Base-by-base conservation (phyloP, 2,888 invertebrate genomes). In the Diplazon laetatorius region DNA sequence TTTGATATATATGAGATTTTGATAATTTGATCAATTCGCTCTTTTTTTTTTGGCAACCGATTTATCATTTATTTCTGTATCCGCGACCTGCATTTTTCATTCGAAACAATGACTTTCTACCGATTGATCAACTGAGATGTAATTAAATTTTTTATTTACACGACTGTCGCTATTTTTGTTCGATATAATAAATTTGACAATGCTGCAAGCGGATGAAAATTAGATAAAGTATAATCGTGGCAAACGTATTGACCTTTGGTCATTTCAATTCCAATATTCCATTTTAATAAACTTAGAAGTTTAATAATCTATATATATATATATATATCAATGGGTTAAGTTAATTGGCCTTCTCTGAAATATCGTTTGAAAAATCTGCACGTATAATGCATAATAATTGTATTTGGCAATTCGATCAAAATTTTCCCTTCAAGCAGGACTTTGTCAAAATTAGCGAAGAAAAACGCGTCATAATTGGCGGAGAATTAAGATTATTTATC, bases 221-320 rank as follows among this genome's bases (percentile, higher is more conserved):
- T 48, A 9, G 16, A 48, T 12, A 3, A 39, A 39, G 39, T 8
- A 3, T 18, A 18, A 4, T 0, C n/a, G 46, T 44, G 6, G 6
- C 16, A 44, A n/a, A 14, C 44, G 16, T 48, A 16, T 8, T 18
- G 16, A 48, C 20, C 10, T 48, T 1, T 48, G 46, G 20, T 16
- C 16, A 18, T 48, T 48, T 18, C 46, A 48, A 48, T 48, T 18
- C 18, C 46, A 18, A n/a, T n/a, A n/a, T n/a, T n/a, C n/a, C n/a
- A 48, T 18, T 48, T 0, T 9, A 48, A 18, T 6, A 18, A 18
- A 18, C 46, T 9, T 18, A 8, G 10, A 20, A 48, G 20, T 48
- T 18, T 20, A 3, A 25, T 52, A 52, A 52, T 14, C 1, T 52
- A 9, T n/a, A 20, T 52, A 52, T n/a, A 52, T 14, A 25, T 52